Conservation (phyloP, 2,797 vertebrate genomes). For the Todus mexicanus region DNA sequence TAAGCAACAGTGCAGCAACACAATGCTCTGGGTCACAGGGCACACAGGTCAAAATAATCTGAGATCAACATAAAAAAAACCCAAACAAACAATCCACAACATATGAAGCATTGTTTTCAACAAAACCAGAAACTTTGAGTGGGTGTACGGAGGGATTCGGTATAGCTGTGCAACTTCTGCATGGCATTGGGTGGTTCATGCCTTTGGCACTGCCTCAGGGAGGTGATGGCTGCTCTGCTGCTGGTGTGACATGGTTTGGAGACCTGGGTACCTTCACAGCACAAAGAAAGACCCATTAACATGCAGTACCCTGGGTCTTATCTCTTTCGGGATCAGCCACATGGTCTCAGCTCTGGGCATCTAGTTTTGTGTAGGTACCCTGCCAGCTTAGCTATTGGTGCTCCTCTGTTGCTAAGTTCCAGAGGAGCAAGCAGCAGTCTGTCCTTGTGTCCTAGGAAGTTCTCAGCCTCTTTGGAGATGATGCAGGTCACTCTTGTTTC, state of each 20-base stretch:
- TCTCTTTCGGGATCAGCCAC: background rate
- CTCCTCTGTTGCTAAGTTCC: background rate
- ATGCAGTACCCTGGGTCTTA: background rate
- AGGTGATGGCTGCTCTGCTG: background rate
- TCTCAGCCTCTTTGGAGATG: background rate
- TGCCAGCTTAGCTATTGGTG: background rate
- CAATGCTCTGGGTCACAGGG: background rate
- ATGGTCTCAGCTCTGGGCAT: background rate
- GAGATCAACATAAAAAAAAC: background rate
- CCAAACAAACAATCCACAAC: too few relatives aligned
- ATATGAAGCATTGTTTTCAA: background rate
- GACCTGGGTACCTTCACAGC: background rate
- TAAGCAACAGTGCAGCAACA: background rate
- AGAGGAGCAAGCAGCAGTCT: background rate
- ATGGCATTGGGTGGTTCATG: fast-evolving
- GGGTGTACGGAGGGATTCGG: background rate
- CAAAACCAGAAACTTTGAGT: background rate
- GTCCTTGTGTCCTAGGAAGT: background rate
- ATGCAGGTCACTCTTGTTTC: background rate
- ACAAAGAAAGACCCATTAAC: background rate
- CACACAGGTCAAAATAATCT: background rate
- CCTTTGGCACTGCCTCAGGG: background rate
- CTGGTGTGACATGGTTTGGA: background rate
- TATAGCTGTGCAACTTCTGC: background rate
- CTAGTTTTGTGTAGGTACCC: background rate